Evolutionary conservation across 1,140 invertebrate species (phyloP), one percentile per base, ranked within the genome.

Genomic region (Drosophila tsacasi): DNA sequence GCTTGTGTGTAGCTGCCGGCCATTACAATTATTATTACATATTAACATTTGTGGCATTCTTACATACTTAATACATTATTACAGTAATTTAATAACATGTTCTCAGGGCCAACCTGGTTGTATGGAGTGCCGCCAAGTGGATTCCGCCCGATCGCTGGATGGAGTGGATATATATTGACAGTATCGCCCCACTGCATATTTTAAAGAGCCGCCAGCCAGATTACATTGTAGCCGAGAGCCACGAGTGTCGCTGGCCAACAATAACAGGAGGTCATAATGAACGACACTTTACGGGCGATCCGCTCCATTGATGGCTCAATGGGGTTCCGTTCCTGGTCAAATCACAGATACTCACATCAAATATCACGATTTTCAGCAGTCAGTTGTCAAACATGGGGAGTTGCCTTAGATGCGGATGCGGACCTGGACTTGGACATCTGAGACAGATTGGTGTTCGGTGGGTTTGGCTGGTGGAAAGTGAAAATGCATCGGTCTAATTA

Each of bases 31-130:
- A 90, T 90, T 90, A 90, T 79, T 89, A 83, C 79, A 83, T 89
- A 82, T 84, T 91, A 92, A 87, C 91, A 92, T 92, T 92, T 84
- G 78, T 92, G 79, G 79, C 91, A 92, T 92, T 92, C 91, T 92
- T 92, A 92, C 82, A 91, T 91, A 91, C 81, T 81, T 91, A 86
- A 86, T 91, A 89, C 86, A 91, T 81, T 91, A 86, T 90, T 90
- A 90, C 72, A 84, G 91, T 91, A 91, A 87, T 92, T 92, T 92
- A 89, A 92, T 92, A 92, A 92, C 91, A 92, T 92, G 91, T 92
- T 92, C 91, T 92, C 91, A 92, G 82, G 91, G 91, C 82, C 91
- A 92, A 91, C 78, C 25, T 76, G 67, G 42, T 55, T 49, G 32
- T 37, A 37, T 72, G 68, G 65, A 63, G 78, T 61, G 65, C 57